Percentiles rank a stretch among this genome's conserved stretches.
Conservation (phyloP, 2,888 invertebrate species). For the Sericinus montela region DNA sequence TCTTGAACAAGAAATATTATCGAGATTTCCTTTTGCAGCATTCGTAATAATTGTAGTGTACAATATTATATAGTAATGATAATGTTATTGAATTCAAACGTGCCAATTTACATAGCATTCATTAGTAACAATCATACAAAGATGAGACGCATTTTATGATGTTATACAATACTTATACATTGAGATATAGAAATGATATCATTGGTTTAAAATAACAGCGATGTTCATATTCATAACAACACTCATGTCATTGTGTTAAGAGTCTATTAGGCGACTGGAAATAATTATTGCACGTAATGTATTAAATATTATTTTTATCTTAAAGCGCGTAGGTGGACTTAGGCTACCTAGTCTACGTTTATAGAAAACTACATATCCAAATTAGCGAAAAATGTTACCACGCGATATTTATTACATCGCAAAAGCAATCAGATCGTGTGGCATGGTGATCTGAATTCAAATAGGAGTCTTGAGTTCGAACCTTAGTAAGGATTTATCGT, state of each 20-base stretch:
- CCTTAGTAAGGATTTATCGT: too few species aligned
- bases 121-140: constrained; percentile 11
- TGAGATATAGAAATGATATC: constrained; percentile 28
- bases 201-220: constrained; percentile 30
- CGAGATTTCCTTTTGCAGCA: too few species aligned
- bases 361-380: too few species aligned
- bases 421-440: too few species aligned
- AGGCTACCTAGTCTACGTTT: too few species aligned
- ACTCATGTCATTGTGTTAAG: constrained; percentile 1
- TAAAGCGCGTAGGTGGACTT: neutral
- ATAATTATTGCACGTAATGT: neutral
- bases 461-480: too few species aligned
- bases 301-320: neutral
- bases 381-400: too few species aligned
- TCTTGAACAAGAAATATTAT: too few species aligned
- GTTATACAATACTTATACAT: neutral
- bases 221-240: constrained; percentile 18
- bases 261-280: neutral
- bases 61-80: constrained; percentile 13
- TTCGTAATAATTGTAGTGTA: neutral
- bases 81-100: constrained; percentile 13
- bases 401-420: too few species aligned
- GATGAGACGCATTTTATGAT: constrained; percentile 17
- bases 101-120: constrained; percentile 10
- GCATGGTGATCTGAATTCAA: too few species aligned